Evolutionary conservation across 2,797 vertebrate species (phyloP).

Genomic region (Dendrocincla tyrannina): DNA sequence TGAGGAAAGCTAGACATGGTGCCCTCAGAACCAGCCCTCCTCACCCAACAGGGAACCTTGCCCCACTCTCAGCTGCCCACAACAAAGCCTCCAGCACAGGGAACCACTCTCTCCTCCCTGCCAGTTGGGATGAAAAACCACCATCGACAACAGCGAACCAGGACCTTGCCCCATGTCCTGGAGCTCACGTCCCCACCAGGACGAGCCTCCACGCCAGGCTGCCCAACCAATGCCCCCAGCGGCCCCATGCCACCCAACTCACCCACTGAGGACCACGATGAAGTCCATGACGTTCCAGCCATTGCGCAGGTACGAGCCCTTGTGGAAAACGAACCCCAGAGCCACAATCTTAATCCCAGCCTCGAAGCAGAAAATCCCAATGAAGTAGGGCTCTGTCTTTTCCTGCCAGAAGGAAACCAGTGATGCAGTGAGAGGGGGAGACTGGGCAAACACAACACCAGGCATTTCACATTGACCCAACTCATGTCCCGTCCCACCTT

Average conservation of each 20-base stretch:
- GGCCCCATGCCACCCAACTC: conserved; percentile 46
- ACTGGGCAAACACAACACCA: background rate
- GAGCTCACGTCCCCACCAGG: accelerated
- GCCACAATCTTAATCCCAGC: conserved; percentile 98
- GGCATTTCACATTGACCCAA: background rate
- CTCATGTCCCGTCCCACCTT: background rate
- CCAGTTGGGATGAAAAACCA: accelerated
- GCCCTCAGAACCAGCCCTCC: background rate
- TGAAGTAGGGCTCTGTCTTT: conserved; percentile 98
- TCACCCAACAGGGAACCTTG: accelerated
- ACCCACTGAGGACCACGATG: conserved; percentile 98
- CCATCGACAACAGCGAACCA: background rate
- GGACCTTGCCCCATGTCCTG: accelerated
- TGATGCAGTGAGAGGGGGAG: background rate
- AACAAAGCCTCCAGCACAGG: background rate
- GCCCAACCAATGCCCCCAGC: accelerated
- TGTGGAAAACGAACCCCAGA: conserved; percentile 95
- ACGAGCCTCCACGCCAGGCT: accelerated
- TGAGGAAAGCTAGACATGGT: background rate
- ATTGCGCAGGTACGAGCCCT: conserved; percentile 95
- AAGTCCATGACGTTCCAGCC: conserved; percentile 99
- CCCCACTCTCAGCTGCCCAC: background rate
- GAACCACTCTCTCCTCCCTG: background rate
- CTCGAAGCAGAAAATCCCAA: conserved; percentile 98
- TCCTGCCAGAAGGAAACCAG: conserved; percentile 78